Evolutionary conservation across 1,140 invertebrate species (phyloP).

Genomic region (Asbolus verrucosus): DNA sequence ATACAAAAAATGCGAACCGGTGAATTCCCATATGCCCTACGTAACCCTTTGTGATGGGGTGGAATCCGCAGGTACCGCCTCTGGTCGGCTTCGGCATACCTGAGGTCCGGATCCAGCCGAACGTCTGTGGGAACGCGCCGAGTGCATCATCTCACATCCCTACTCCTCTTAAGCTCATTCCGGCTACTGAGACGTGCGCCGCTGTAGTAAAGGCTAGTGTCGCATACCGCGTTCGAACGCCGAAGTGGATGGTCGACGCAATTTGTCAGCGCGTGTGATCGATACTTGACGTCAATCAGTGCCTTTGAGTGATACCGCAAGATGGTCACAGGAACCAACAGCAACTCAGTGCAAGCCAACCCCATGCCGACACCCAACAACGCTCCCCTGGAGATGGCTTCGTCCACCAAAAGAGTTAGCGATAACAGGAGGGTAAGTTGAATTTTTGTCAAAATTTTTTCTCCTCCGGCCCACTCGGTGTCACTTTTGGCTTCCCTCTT

Average conservation of each 20-base stretch:
- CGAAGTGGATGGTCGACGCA: not conserved
- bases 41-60: not conserved
- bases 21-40: not conserved
- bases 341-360: slow-evolving; percentile 15
- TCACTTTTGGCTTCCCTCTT: not conserved
- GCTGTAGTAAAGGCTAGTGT: not conserved
- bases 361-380: slow-evolving; percentile 26
- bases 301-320: slow-evolving; percentile 4
- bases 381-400: slow-evolving; percentile 23
- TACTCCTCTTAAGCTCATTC: slow-evolving; percentile 31
- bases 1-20: not conserved
- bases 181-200: slow-evolving; percentile 40
- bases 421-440: slow-evolving; percentile 41
- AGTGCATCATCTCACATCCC: slow-evolving; percentile 47
- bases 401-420: slow-evolving; percentile 12
- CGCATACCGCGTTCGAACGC: slow-evolving; percentile 21
- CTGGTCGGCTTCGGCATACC: slow-evolving; percentile 38
- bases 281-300: slow-evolving; percentile 2
- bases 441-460: too few species aligned
- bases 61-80: not conserved
- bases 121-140: slow-evolving; percentile 37
- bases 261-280: not conserved
- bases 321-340: slow-evolving; percentile 52
- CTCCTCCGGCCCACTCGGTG: not conserved
- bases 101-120: slow-evolving; percentile 38